Base-by-base conservation (phyloP, 2,113 vertebrate genomes). In the Struthio camelus region DNA sequence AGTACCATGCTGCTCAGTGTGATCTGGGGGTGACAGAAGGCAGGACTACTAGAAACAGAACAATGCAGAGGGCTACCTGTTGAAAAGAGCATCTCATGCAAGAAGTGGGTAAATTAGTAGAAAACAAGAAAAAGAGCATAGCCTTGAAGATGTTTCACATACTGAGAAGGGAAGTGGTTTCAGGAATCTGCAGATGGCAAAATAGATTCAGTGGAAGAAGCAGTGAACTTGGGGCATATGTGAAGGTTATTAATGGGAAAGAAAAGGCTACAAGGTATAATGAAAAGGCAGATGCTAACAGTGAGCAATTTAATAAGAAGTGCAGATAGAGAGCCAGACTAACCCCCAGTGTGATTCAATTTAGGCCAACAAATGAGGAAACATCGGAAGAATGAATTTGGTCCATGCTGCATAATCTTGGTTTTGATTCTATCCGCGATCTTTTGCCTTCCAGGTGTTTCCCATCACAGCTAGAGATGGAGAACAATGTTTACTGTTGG, bases 271-370 rank as follows among this genome's bases (percentile, higher is more conserved):
- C 79, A 85, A 96, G 67, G 64, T 94, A 70, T 93, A 89, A 93
- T 87, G 93, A 93, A 96, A 95, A 96, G 84, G 78, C 94, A 94
- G 81, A 95, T 95, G 89, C 93, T 96, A 87, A 89, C 64, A 85
- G 89, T 64, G 78, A 95, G 78, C 83, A 91, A 92, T 96, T 95
- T 95, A 95, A 96, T 95, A 93, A 94, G 83, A 97, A 93, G 97
- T 94, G 78, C 93, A 87, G 89, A 91, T 89, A 94, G 81, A 94
- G 32, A 50, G 54, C 40, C 78, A 94, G 89, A 82, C 75, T 90
- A 51, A 56, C 38, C 46, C 84, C 56, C 24, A 15, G n/a, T 85
- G 50, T 95, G 94, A 95, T 96, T 96, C 80, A 80, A 80, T 96
- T 97, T 94, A 80, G 79, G 81, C 66, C 66, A 79, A 16, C 71